A percentile compares a stretch with the other conserved stretches of the same genome.
Conservation (phyloP, 2,113 vertebrate genomes). For the Hipposideros armiger region DNA sequence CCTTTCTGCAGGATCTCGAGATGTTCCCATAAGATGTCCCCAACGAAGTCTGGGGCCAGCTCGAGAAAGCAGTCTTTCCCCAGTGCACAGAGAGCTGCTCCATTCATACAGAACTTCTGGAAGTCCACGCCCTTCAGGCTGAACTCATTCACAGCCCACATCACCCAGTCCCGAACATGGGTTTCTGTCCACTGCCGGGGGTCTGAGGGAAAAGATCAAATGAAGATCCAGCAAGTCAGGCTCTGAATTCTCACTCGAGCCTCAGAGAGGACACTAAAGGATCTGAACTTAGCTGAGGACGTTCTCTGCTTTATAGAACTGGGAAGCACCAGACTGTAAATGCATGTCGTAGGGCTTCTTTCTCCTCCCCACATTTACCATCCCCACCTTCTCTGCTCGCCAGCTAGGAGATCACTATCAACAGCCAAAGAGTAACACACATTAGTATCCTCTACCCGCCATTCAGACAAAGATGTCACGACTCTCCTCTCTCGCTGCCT, state of each 20-base stretch:
- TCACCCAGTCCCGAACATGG: conserved; percentile 96
- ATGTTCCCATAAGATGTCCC: conserved; percentile 99
- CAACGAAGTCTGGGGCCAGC: conserved; percentile 98
- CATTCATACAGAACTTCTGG: conserved; percentile 97
- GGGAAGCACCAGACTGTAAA: background rate
- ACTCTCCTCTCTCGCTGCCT: background rate
- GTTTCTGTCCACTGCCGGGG: conserved; percentile 97
- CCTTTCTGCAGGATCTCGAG: conserved; percentile 99
- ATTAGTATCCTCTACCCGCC: background rate
- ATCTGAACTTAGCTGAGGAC: background rate
- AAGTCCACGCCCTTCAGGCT: conserved; percentile 98
- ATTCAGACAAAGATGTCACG: background rate
- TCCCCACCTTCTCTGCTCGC: background rate
- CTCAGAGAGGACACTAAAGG: background rate
- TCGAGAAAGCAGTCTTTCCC: conserved; percentile 99
- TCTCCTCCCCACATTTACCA: background rate
- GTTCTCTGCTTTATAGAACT: background rate
- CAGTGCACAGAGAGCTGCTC: conserved; percentile 95
- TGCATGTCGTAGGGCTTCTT: fast-evolving
- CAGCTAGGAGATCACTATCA: background rate
- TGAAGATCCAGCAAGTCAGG: background rate
- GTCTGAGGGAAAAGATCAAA: conserved; percentile 86
- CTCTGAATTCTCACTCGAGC: background rate
- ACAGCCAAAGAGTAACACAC: background rate
- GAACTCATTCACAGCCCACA: conserved; percentile 98